These are phyloP conservation scores for Xylophagus ater DNA, from an alignment of 2,888 invertebrate genomes.

Conservation along the genomic window DNA sequence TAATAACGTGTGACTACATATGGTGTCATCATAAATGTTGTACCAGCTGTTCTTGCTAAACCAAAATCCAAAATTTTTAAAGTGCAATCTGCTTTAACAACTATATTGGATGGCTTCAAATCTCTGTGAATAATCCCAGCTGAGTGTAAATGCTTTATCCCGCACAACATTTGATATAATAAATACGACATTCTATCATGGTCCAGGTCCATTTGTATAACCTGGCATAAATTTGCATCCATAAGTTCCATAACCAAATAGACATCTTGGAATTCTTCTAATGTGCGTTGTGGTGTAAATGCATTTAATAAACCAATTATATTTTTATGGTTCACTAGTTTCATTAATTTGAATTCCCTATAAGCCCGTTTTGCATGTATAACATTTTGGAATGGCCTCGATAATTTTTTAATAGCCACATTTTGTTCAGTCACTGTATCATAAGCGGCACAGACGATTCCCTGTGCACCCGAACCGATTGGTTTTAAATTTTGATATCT, in stretches of 20 bases:
- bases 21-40: constrained; percentile 99
- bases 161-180: constrained; percentile 99
- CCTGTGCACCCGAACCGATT: constrained; percentile 98
- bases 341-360: constrained; percentile 99
- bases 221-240: constrained; percentile 99
- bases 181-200: constrained; percentile 99
- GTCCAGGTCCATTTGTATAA: constrained; percentile 99
- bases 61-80: constrained; percentile 99
- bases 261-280: constrained; percentile 99
- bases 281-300: constrained; percentile 94
- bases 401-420: constrained; percentile 98
- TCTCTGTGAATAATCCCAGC: constrained; percentile 99
- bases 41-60: constrained; percentile 92
- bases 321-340: constrained; percentile 99
- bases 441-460: constrained; percentile 95
- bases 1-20: constrained; percentile 99
- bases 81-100: constrained; percentile 98
- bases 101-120: constrained; percentile 99
- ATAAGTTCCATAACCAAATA: constrained; percentile 99
- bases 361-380: constrained; percentile 99
- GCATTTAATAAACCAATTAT: constrained; percentile 98
- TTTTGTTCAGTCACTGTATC: constrained; percentile 91
- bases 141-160: constrained; percentile 97
- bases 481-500: constrained; percentile 97
- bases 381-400: constrained; percentile 98